These are phyloP conservation scores for Scaptomyza pallida DNA, from an alignment of 1,140 invertebrate genomes.

Conservation along the genomic window DNA sequence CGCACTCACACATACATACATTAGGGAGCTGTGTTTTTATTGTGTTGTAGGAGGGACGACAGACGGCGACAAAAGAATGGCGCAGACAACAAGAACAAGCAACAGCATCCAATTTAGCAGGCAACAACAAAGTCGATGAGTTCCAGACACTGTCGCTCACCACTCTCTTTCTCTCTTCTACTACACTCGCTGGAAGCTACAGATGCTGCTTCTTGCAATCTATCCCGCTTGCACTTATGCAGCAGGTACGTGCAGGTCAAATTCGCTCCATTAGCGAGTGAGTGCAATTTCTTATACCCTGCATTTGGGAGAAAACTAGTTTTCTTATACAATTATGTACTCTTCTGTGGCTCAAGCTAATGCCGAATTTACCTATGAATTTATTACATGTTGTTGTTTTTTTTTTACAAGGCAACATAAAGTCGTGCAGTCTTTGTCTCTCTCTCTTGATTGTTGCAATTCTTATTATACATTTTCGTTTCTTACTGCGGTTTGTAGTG, in stretches of 20 bases:
- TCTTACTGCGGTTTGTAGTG: constrained; percentile 71
- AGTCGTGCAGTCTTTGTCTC: not conserved
- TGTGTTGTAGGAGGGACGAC: constrained; percentile 46
- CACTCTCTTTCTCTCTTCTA: constrained; percentile 13
- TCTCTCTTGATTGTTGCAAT: constrained; percentile 12
- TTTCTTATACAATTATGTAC: not conserved
- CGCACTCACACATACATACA: constrained; percentile 17
- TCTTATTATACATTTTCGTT: constrained; percentile 47
- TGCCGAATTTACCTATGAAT: not conserved
- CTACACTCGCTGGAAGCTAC: constrained; percentile 6
- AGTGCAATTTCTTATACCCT: constrained; percentile 41
- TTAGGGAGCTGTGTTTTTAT: constrained; percentile 62
- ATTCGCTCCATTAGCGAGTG: constrained; percentile 54
- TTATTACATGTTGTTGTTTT: not conserved
- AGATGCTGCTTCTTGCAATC: constrained; percentile 14
- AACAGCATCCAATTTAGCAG: constrained; percentile 71
- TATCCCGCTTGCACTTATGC: constrained; percentile 16
- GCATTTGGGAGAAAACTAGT: not conserved
- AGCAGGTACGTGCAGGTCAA: constrained; percentile 54
- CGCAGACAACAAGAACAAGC: constrained; percentile 12
- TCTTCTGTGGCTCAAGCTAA: not conserved
- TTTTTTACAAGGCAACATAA: not conserved
- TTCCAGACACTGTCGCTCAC: constrained; percentile 33
- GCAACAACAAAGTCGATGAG: constrained; percentile 25
- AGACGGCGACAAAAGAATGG: constrained; percentile 30